Evolutionary conservation across 2,113 vertebrate species (phyloP).

Genomic region (Edolisoma coerulescens): DNA sequence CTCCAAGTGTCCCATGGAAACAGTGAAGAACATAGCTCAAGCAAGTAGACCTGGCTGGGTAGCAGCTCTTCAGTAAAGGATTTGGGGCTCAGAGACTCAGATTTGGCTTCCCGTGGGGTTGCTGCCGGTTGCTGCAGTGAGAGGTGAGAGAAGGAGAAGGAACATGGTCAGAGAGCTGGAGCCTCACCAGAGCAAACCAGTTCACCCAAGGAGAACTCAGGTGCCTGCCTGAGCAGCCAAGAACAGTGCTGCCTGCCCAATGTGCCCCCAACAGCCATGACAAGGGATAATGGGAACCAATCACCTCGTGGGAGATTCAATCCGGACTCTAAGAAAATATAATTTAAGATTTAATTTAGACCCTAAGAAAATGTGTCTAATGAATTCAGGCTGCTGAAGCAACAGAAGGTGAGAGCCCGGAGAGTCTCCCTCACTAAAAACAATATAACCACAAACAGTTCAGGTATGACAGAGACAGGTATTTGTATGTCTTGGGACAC

Average conservation of each 20-base stretch:
- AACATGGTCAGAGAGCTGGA: neutral
- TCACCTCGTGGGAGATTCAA: neutral
- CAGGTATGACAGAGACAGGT: neutral
- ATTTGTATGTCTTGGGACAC: neutral
- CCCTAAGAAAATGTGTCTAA: neutral
- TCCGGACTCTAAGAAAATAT: neutral
- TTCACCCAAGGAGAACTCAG: neutral
- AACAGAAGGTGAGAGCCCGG: neutral
- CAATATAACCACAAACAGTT: neutral
- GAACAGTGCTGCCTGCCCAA: neutral
- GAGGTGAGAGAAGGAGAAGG: neutral
- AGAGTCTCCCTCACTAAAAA: neutral
- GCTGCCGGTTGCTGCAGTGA: accelerated
- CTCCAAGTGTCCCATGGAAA: neutral
- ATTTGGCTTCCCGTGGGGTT: neutral
- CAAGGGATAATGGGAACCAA: neutral
- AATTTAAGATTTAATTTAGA: neutral
- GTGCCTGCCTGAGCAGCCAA: too few relatives aligned
- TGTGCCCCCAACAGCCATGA: accelerated
- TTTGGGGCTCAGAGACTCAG: neutral
- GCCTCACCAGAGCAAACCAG: neutral
- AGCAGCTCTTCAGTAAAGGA: neutral
- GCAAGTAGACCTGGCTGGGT: neutral
- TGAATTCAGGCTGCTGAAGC: neutral
- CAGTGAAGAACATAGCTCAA: neutral